Base-by-base conservation (phyloP, 1,140 invertebrate genomes). In the Drosophila prosaltans region DNA sequence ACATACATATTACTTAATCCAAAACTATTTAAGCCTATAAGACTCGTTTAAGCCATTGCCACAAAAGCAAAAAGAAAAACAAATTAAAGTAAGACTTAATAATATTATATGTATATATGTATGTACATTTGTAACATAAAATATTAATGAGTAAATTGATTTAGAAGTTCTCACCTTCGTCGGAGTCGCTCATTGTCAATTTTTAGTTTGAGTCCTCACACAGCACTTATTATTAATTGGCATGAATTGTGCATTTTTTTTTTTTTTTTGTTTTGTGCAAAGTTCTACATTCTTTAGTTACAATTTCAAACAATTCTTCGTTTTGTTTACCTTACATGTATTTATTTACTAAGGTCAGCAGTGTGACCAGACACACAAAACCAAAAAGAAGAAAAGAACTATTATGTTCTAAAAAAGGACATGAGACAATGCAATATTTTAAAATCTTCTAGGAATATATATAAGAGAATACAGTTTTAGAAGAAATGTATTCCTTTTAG, bases 251-350 rank as follows among this genome's bases (percentile, higher is more conserved):
- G 57, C 61, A 71, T 45, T 45, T 70, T 65, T 58, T 65, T 8
- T n/a, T 10, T 2, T 58, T 65, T 8, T n/a, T 10, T 2, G 21
- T 28, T 68, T 51, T 64, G 48, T 21, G 36, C 5, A 9, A 62
- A n/a, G 9, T 69, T 28, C 64, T 63, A 63, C 28, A 51, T 26
- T 32, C 11, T 41, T 65, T 59, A 48, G 2, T 39, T 1, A 24
- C 24, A 10, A 30, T 69, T 69, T 80, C 48, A 64, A 71, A 39
- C 66, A 74, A 65, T 72, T 80, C 78, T 65, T 51, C 65, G 70
- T 65, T 72, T 85, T 85, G 81, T 85, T 85, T 85, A 85, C 82
- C 57, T 75, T 76, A 65, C 21, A 26, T 51, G 21, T 51, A 51
- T 51, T 51, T 51, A 51, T 75, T 54, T 61, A 39, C 24, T 28